Evolutionary conservation across 2,797 vertebrate species (phyloP).

Genomic region (Lutjanus campechanus): DNA sequence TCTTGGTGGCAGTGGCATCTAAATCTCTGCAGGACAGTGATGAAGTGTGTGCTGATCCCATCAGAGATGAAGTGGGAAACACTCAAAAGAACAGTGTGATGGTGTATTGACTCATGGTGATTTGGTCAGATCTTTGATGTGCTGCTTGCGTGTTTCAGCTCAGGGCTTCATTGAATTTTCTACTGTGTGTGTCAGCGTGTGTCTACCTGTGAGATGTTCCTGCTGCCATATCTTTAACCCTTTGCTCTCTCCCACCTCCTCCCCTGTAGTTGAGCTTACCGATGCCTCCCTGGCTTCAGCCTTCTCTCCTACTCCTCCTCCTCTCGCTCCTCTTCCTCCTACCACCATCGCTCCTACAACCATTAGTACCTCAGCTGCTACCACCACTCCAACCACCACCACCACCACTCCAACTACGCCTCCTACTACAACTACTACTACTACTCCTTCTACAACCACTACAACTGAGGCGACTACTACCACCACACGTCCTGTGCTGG

Average conservation of each 20-base stretch:
- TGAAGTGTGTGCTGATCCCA: background rate
- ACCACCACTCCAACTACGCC: conserved; percentile 72
- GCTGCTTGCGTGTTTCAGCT: conserved; percentile 17
- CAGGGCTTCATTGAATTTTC: conserved; percentile 5
- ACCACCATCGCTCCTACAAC: conserved; percentile 82
- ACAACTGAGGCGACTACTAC: conserved; percentile 80
- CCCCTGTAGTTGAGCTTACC: conserved; percentile 85
- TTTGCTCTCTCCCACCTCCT: conserved; percentile 82
- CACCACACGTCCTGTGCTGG: conserved; percentile 70
- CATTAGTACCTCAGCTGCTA: conserved; percentile 78
- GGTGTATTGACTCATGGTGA: background rate
- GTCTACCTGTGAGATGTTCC: conserved; percentile 38
- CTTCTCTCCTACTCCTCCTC: conserved; percentile 78
- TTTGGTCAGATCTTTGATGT: background rate
- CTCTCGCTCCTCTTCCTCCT: conserved; percentile 77
- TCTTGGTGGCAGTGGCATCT: conserved; percentile 62
- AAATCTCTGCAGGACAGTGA: background rate
- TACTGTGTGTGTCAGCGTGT: conserved; percentile 36
- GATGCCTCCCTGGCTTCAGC: conserved; percentile 83
- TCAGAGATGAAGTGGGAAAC: background rate
- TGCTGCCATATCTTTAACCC: conserved; percentile 76
- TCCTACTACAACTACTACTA: conserved; percentile 71
- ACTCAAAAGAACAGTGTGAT: conserved; percentile 9
- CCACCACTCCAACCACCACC: conserved; percentile 70
- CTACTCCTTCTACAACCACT: conserved; percentile 74